Percentiles rank a stretch among this genome's conserved stretches.
Conservation (phyloP, 1,140 invertebrate species). For the Contarinia nasturtii region DNA sequence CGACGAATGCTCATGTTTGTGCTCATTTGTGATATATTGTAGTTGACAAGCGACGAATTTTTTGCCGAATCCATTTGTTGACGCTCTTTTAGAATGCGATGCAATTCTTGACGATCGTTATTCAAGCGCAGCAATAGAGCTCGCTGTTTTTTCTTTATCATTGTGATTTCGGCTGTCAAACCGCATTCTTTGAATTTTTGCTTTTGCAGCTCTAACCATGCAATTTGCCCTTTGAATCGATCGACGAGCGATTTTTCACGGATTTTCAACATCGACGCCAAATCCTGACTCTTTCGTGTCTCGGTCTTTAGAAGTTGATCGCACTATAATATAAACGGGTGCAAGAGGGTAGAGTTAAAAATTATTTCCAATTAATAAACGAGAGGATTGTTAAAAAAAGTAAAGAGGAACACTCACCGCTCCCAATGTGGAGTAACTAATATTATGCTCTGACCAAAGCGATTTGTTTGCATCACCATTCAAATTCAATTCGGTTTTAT, state of each 20-base stretch:
- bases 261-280: slow-evolving; percentile 8
- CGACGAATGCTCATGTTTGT: too few relatives aligned
- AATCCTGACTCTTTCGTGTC: slow-evolving; percentile 7
- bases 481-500: slow-evolving; percentile 5
- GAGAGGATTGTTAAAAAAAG: too few relatives aligned
- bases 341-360: not conserved
- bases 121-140: slow-evolving; percentile 10
- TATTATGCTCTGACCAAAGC: slow-evolving; percentile 5
- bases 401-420: slow-evolving; percentile 5
- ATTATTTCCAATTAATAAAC: not conserved
- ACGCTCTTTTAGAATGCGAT: not conserved
- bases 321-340: slow-evolving; percentile 1
- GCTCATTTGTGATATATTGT: too few relatives aligned
- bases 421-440: slow-evolving; percentile 9
- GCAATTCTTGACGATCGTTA: slow-evolving; percentile 7
- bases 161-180: slow-evolving; percentile 4
- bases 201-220: slow-evolving; percentile 13
- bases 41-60: too few relatives aligned
- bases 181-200: slow-evolving; percentile 10
- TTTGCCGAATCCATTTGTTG: not conserved
- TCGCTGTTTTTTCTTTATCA: slow-evolving; percentile 10
- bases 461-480: not conserved
- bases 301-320: slow-evolving; percentile 8
- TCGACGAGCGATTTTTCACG: slow-evolving; percentile 11
- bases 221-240: slow-evolving; percentile 12